Conservation (phyloP, 2,797 vertebrate genomes). For the Tympanoctomys barrerae region DNA sequence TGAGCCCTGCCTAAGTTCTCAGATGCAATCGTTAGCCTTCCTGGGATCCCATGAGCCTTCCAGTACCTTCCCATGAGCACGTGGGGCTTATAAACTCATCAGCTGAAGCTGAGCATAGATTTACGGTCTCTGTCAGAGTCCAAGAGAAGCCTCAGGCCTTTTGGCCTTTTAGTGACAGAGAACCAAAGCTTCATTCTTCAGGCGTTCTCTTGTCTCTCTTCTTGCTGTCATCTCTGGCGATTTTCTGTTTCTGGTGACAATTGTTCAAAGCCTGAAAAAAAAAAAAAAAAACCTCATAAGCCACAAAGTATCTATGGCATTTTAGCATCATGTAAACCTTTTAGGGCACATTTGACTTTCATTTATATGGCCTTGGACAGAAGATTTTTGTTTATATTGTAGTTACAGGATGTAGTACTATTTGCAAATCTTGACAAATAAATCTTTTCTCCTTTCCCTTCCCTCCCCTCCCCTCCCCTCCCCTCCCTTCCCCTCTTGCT, state of each 20-base stretch:
- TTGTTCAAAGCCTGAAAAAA: background rate
- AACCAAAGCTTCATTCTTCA: background rate
- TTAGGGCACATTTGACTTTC: background rate
- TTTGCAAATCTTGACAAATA: background rate
- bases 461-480: background rate
- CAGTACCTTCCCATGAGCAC: fast-evolving
- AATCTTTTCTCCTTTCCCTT: background rate
- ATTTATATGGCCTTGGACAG: background rate
- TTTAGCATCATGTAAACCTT: background rate
- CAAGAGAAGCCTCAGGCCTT: background rate
- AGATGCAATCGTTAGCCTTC: background rate
- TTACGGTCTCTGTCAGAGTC: background rate
- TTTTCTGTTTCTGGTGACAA: background rate
- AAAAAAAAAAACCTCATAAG: background rate
- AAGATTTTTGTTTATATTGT: background rate
- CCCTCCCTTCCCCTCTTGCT: background rate
- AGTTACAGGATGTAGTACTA: background rate
- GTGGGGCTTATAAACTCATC: background rate
- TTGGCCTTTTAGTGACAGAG: background rate
- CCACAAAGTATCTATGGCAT: background rate
- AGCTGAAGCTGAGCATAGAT: fast-evolving
- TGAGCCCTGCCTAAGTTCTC: background rate
- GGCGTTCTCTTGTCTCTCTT: background rate
- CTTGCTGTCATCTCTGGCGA: background rate
- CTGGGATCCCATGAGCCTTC: background rate